Base-by-base conservation (phyloP, 2,888 invertebrate genomes). In the Apeira syringaria region DNA sequence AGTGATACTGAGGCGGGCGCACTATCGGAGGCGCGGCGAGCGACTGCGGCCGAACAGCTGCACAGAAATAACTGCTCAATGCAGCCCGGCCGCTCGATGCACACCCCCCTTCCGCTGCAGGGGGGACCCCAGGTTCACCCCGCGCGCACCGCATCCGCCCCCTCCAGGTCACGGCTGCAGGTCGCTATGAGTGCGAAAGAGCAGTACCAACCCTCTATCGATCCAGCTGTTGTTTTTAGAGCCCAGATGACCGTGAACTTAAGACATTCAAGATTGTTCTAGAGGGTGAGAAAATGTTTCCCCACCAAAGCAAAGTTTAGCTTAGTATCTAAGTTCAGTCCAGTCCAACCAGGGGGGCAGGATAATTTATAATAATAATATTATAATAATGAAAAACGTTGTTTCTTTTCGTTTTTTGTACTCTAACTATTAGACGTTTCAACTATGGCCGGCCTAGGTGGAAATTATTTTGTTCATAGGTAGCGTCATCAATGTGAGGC, bases 41-140 rank as follows among this genome's bases (percentile, higher is more conserved):
- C 78, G 80, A 86, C 85, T 85, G 84, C 68, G 83, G 64, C 62
- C 53, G 52, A 64, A 48, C 65, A 73, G 80, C 76, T 89, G 88
- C 89, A 89, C 87, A 81, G 83, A 89, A 89, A 88, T 89, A 89
- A 83, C 85, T 84, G 86, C 85, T 85, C 77, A 65, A 35, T 86
- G 86, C 85, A 87, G 74, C 84, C 87, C 68, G 85, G 86, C 81
- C 79, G 82, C 69, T 79, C 76, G 78, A 78, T 86, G 87, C 87
- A 86, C 68, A 67, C 71, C 72, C 61, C 56, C 61, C 62, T 50
- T 63, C 50, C 49, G 47, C 59, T 59, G 55, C 51, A n/a, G 43
- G 36, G 22, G 33, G 38, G 22, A 33, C 28, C 42, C 36, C 44
- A 3, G 15, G 4, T 49, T 49, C 50, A 50, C 28, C 52, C 34